phyloP scores from a whole-genome alignment of 2,113 vertebrate genomes.

The Zingel zingel region DNA sequence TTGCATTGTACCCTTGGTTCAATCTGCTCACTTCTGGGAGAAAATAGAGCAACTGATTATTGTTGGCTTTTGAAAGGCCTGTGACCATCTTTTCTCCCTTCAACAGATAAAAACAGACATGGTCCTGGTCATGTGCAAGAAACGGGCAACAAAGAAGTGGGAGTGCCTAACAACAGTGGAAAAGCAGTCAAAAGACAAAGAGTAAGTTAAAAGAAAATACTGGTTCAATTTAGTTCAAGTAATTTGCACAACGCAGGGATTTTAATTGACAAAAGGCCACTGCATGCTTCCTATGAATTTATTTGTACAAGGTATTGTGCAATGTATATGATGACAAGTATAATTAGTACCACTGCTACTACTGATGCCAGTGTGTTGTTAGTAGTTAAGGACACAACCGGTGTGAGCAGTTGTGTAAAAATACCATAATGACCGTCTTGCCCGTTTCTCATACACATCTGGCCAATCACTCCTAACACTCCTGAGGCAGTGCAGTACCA shows the following conservation, averaged over 20 bases:
- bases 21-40: too few relatives aligned
- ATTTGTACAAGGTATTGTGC: not conserved
- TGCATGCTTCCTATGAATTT: not conserved
- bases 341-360: not conserved
- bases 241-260: not conserved
- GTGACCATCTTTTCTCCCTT: not conserved
- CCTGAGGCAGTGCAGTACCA: slow-evolving; percentile 4
- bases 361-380: too few relatives aligned
- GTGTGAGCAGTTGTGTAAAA: not conserved
- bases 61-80: not conserved
- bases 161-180: slow-evolving; percentile 95
- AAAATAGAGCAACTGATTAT: not conserved
- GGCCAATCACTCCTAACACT: not conserved
- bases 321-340: not conserved
- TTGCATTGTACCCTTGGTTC: not conserved
- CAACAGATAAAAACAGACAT: slow-evolving; percentile 94
- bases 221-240: not conserved
- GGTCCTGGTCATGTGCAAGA: slow-evolving; percentile 93
- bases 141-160: slow-evolving; percentile 92
- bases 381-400: not conserved
- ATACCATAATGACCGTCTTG: not conserved
- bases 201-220: slow-evolving; percentile 85
- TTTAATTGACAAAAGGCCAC: not conserved
- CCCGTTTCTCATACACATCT: not conserved
- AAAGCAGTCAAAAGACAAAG: slow-evolving; percentile 95